Base-by-base conservation (phyloP, 1,140 invertebrate species). In the Antheraea mylitta region DNA sequence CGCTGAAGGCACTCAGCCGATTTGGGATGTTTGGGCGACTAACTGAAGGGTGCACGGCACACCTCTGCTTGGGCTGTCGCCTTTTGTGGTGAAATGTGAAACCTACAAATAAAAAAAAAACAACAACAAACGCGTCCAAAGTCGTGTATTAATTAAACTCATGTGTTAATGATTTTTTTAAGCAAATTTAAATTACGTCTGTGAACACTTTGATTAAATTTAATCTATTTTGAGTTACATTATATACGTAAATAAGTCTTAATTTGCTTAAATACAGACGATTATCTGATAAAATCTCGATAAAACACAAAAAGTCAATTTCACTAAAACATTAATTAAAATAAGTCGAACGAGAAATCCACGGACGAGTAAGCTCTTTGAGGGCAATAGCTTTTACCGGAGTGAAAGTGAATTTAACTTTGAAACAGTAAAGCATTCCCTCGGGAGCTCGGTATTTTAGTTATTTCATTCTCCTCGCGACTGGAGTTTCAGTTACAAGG, bases 231-330 rank as follows among this genome's bases (percentile, higher is more conserved):
- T 30, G 4, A 30, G 22, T 42, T 42, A 42, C 7, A 42, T 42
- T 9, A 11, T 0, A 42, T 11, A 42, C 38, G 38, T 42, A 42
- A 42, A 42, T 9, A 42, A 2, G 8, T 62, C 38, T 71, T 65
- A 64, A 71, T 64, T 71, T 71, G 67, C 45, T 71, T 53, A 70
- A 60, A 58, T 30, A 30, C 22, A 30, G 22, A 2, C 22, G 22
- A 30, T 30, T 30, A 30, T 30, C 22, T 30, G 11, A 42, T 42
- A 42, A 42, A 42, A 42, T 58, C 18, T 66, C 13, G 18, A 38
- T 10, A 3, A 45, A 19, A 48, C 19, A 45, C 62, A 66, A 36
- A 37, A 66, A 48, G 7, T 66, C 53, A 13, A 59, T 30, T 59
- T 38, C 59, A 69, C 11, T 13, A 30, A 22, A 37, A 10, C 13